phyloP scores from a whole-genome alignment of 1,140 invertebrate genomes.

The Calephelis virginiensis region DNA sequence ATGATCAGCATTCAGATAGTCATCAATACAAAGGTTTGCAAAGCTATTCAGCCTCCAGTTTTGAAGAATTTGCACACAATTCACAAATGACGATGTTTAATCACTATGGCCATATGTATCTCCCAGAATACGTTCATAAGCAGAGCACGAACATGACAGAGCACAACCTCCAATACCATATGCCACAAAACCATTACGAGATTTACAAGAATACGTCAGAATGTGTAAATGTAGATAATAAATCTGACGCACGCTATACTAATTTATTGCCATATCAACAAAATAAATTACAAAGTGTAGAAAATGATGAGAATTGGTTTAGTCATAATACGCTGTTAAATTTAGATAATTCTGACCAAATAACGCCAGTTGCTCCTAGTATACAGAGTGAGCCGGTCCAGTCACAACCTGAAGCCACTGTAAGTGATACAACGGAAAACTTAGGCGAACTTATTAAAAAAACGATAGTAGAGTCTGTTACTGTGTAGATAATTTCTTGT shows the following conservation, averaged over 20 bases:
- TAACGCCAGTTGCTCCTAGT: slow-evolving; percentile 83
- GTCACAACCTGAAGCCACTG: slow-evolving; percentile 36
- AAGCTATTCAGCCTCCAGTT: slow-evolving; percentile 76
- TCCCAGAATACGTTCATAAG: slow-evolving; percentile 70
- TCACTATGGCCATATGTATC: slow-evolving; percentile 78
- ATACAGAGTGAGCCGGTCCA: slow-evolving; percentile 71
- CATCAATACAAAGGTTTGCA: slow-evolving; percentile 63
- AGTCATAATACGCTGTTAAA: slow-evolving; percentile 65
- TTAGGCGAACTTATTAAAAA: slow-evolving; percentile 96
- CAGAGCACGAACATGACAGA: slow-evolving; percentile 49
- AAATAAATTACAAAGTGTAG: slow-evolving; percentile 82
- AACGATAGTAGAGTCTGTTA: slow-evolving; percentile 94
- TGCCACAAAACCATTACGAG: slow-evolving; percentile 63
- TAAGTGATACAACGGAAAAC: slow-evolving; percentile 81
- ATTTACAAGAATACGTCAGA: slow-evolving; percentile 63
- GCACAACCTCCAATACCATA: slow-evolving; percentile 53
- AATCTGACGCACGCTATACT: slow-evolving; percentile 77
- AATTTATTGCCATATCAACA: slow-evolving; percentile 78
- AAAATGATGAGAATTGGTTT: slow-evolving; percentile 73
- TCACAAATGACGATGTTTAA: slow-evolving; percentile 78
- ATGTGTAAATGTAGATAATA: slow-evolving; percentile 59
- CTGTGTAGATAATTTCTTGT: slow-evolving; percentile 81
- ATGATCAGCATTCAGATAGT: slow-evolving; percentile 56
- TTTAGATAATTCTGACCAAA: slow-evolving; percentile 66
- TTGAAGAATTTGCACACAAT: slow-evolving; percentile 79